Evolutionary conservation across 2,113 vertebrate species (phyloP), one percentile per base, ranked within the genome.

Genomic region (Pleuronectes platessa): DNA sequence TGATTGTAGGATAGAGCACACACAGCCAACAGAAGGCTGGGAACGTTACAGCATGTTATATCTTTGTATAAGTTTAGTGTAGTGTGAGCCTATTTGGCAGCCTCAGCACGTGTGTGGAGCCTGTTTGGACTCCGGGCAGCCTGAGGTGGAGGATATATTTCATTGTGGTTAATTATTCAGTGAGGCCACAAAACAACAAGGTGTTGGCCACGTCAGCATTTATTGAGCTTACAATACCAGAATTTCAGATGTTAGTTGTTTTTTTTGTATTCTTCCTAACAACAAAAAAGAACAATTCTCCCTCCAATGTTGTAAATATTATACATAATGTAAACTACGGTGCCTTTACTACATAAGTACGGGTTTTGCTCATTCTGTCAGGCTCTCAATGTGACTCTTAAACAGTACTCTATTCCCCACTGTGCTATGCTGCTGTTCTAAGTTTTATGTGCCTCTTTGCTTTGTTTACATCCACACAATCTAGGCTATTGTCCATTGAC

Each of bases 131-230:
- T 59, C 35, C 23, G 10, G 7, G 23, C 61, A 72, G 67, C 51
- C 67, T 40, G 35, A 45, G n/a, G 49, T 45, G 26, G 20, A 82
- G 45, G 35, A 81, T 53, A 55, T 69, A 80, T 84, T 80, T 79
- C 47, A 68, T 23, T 62, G 17, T 45, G 35, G 56, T 81, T 26
- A 71, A 79, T 83, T 79, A 85, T 89, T 89, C 68, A 87, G 45
- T 18, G 68, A 58, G 51, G 54, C 63, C 63, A 74, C 66, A 73
- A 40, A 66, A 24, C 42, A 61, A 59, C 51, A 47, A 26, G 20
- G 66, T 72, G 45, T 65, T 73, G 27, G 45, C 42, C 49, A 71
- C 35, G 60, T 73, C 66, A 79, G 61, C 81, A 74, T 61, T 51
- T 75, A 76, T 5, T 60, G 21, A 72, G 24, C 40, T 47, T 55